Base-by-base conservation (phyloP, 23 tunicate species). In the Trididemnum clinides region DNA sequence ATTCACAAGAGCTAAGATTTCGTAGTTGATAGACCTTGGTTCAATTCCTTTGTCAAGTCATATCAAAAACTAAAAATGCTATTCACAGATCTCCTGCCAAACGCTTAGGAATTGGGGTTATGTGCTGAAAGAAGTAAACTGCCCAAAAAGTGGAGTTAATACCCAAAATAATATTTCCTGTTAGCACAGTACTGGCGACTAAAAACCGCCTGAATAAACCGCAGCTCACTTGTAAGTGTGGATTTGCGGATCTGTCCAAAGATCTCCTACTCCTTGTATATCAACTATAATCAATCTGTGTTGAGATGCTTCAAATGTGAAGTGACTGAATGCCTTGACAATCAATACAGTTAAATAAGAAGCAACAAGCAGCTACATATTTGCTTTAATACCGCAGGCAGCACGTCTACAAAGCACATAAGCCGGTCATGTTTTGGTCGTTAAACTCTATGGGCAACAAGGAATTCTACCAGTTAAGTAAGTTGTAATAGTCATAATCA, bases 211-310 rank as follows among this genome's bases (percentile, higher is more conserved):
- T 7, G 15, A n/a, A n/a, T n/a, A 10, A 15, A 10, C 10, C 10
- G 54, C 54, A 44, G 15, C 82, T 33, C 71, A 94, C 98, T 96
- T 96, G 88, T 87, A 88, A 15, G 99, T 90, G 70, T 96, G 99
- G 0, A 96, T 96, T 78, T 96, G 99, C 22, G 99, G 99, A 63
- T 96, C 99, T 18, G 99, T 96, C 93, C 96, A 96, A 19, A 96
- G 57, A 80, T 96, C 99, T 18, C 93, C 93, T 26, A 96, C 99
- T 4, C 99, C 99, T 80, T 96, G 99, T 18, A 96, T 91, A 64
- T 96, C 99, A 28, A 96, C 96, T 29, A 96, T 90, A 72, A 96
- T 96, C 80, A 92, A 71, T 63, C 88, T 81, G 86, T 89, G 97
- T 34, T 97, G 94, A 6, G 99, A 97, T 39, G 94, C 90, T 58